These are phyloP conservation scores for Leptinotarsa peninsularis DNA, from an alignment of 2,888 invertebrate genomes.

Conservation along the genomic window DNA sequence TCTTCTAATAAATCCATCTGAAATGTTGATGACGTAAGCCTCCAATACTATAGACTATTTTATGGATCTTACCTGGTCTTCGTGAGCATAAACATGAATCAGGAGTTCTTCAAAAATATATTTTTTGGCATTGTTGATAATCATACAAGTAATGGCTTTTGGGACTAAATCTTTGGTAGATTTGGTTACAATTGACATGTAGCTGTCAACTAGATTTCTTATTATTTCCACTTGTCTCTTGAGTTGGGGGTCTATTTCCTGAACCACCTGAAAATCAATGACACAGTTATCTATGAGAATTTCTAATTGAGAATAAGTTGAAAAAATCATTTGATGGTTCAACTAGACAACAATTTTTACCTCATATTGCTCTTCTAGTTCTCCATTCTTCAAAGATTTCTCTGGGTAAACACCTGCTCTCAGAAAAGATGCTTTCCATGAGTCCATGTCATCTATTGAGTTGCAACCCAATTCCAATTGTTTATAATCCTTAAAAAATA, in stretches of 20 bases:
- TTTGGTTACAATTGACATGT: conserved; percentile 99
- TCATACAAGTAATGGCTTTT: conserved; percentile 97
- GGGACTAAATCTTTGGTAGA: conserved; percentile 98
- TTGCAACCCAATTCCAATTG: conserved; percentile 98
- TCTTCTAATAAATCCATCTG: conserved; percentile 98
- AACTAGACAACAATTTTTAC: conserved; percentile 29
- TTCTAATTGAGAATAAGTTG: background rate
- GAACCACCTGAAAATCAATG: conserved; percentile 31
- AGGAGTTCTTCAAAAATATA: conserved; percentile 97
- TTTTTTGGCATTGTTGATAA: conserved; percentile 96
- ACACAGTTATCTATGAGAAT: background rate
- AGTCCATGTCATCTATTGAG: conserved; percentile 96
- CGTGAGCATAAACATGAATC: conserved; percentile 95
- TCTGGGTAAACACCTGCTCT: conserved; percentile 99
- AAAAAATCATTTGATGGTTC: no score
- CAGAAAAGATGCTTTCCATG: conserved; percentile 99
- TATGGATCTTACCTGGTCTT: conserved; percentile 83
- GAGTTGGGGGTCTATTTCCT: conserved; percentile 80
- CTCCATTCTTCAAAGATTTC: conserved; percentile 81
- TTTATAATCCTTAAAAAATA: conserved; percentile 89
- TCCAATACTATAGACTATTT: background rate
- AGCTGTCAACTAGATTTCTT: conserved; percentile 98
- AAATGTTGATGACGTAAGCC: conserved; percentile 28
- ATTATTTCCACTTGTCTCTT: conserved; percentile 99
- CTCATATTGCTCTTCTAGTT: conserved; percentile 38